Evolutionary conservation across 35 echinoderm and acorn worm genomes (phyloP).

Genomic region (Ophiothrix spiculata): DNA sequence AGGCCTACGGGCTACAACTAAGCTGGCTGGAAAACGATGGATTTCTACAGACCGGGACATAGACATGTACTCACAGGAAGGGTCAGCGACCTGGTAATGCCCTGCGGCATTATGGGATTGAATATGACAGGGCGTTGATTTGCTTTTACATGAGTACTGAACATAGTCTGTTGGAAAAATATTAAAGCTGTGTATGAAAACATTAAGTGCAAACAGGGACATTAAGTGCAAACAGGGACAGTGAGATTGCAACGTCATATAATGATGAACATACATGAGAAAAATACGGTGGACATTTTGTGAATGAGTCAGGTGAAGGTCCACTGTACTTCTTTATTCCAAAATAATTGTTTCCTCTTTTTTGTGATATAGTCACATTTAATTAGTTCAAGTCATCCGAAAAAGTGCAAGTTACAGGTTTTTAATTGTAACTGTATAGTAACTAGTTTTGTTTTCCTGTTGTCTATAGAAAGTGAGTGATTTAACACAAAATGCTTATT

Average conservation of each 20-base stretch:
- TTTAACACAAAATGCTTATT: too few relatives aligned
- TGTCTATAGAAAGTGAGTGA: too few relatives aligned
- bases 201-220: not conserved
- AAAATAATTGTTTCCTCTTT: not conserved
- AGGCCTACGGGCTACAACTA: not conserved
- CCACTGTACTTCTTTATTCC: not conserved
- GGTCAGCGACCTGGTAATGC: not conserved
- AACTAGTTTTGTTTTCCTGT: too few relatives aligned
- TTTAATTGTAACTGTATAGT: too few relatives aligned
- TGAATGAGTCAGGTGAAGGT: not conserved
- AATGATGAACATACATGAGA: not conserved
- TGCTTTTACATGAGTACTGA: not conserved
- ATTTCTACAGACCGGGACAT: not conserved
- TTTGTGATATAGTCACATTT: not conserved
- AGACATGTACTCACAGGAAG: constrained; percentile 2
- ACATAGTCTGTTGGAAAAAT: not conserved
- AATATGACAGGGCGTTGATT: constrained; percentile 7
- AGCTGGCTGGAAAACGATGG: not conserved
- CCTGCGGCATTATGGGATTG: constrained; percentile 2
- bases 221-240: too few relatives aligned
- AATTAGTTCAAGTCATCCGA: not conserved
- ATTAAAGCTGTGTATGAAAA: not conserved
- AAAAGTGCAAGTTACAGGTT: too few relatives aligned
- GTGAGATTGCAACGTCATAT: too few relatives aligned
- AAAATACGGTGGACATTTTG: not conserved